Evolutionary conservation across 2,888 invertebrate genomes (phyloP).

Genomic region (Andrena bucephala): DNA sequence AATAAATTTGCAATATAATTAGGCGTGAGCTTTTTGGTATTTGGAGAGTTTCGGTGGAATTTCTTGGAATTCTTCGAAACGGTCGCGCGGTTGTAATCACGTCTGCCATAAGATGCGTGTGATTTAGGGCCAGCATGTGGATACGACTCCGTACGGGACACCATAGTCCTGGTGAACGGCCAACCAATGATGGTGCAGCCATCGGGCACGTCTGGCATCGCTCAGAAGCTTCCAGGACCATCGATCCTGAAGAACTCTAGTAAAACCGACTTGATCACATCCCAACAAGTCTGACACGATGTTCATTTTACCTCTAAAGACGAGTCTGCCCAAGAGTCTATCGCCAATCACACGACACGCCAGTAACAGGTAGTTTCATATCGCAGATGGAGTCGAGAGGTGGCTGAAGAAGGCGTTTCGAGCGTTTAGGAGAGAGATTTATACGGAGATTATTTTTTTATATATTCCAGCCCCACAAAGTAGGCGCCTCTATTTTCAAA

Average conservation of each 20-base stretch:
- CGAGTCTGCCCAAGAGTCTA: conserved; percentile 39
- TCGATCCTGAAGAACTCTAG: conserved; percentile 83
- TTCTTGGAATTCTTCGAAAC: background rate
- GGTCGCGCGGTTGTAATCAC: background rate
- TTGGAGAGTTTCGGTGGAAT: background rate
- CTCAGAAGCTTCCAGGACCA: conserved; percentile 82
- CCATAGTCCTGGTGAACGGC: conserved; percentile 85
- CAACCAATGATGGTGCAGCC: conserved; percentile 84
- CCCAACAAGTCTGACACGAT: conserved; percentile 82
- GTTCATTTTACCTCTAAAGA: conserved; percentile 65
- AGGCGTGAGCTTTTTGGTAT: no score
- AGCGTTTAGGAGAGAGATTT: conserved; percentile 18
- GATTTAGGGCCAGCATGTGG: conserved; percentile 79
- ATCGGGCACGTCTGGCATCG: conserved; percentile 54
- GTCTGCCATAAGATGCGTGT: background rate
- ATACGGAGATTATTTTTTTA: conserved; percentile 38
- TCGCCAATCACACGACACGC: conserved; percentile 26
- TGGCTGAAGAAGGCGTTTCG: background rate
- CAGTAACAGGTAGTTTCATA: conserved; percentile 40
- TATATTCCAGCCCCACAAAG: background rate
- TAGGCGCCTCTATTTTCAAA: conserved; percentile 2
- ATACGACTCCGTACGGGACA: conserved; percentile 85
- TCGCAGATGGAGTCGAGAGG: conserved; percentile 17
- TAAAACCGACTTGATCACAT: conserved; percentile 82
- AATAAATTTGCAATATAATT: background rate